phyloP scores from a whole-genome alignment of 2,113 vertebrate genomes.

The Speoplatyrhinus poulsoni region DNA sequence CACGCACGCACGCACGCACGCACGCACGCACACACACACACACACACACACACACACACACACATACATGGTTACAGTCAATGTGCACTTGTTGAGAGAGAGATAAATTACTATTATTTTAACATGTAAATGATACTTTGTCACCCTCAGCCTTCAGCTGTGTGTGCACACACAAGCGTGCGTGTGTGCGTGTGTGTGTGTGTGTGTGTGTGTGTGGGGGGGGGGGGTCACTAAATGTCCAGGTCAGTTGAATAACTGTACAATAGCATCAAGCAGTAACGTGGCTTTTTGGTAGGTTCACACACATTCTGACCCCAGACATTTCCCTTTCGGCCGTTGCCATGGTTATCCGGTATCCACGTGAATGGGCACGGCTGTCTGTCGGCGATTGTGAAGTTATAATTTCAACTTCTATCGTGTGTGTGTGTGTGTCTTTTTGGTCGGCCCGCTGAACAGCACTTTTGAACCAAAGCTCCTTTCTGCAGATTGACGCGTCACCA shows the following conservation, averaged over 20 bases:
- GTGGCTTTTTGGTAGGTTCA: no score
- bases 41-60: background rate
- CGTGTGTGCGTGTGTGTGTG: constrained; percentile 7
- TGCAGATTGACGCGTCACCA: constrained; percentile 80
- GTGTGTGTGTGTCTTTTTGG: background rate
- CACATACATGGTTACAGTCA: no score
- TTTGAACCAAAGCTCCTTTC: background rate
- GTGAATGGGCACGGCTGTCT: constrained; percentile 13
- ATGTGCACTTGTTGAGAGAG: background rate
- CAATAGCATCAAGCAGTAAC: no score
- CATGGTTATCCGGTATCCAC: constrained; percentile 20
- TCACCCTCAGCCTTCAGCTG: constrained; percentile 10
- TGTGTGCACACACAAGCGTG: constrained; percentile 3
- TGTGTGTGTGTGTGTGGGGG: constrained; percentile 11
- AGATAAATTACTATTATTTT: background rate
- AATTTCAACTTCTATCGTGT: background rate
- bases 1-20: no score
- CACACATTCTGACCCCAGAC: constrained; percentile 10
- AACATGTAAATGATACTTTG: background rate
- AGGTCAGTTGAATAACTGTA: no score
- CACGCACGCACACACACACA: constrained; percentile 2
- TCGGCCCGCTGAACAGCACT: no score
- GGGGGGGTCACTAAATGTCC: no score
- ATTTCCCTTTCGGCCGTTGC: constrained; percentile 19
- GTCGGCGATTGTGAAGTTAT: constrained; percentile 17